These are phyloP conservation scores for Phymorhynchus buccinoides DNA, from an alignment of 1,140 invertebrate genomes.

Conservation along the genomic window DNA sequence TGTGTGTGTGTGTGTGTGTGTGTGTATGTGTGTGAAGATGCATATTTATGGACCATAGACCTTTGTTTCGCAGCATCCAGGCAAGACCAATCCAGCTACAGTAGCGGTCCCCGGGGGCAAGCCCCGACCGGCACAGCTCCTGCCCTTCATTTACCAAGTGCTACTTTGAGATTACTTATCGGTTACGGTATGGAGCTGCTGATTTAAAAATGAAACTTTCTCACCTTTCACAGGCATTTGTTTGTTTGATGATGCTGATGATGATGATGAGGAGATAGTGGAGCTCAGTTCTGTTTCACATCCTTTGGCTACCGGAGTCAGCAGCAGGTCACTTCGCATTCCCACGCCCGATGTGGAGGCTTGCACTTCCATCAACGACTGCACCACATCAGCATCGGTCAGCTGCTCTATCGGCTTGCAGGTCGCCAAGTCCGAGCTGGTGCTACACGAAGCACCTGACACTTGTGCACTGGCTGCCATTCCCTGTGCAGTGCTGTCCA, in stretches of 20 bases:
- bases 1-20: background rate
- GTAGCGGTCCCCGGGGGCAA: no score
- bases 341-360: background rate
- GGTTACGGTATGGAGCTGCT: no score
- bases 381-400: slow-evolving; percentile 7
- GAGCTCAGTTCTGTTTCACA: background rate
- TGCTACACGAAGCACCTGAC: background rate
- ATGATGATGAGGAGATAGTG: background rate
- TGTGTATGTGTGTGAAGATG: background rate
- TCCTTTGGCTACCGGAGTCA: background rate
- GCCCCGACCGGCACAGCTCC: no score
- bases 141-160: background rate
- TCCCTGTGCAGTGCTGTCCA: slow-evolving; percentile 17
- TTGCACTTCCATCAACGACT: slow-evolving; percentile 7
- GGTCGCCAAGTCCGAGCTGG: background rate
- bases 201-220: no score
- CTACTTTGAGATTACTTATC: background rate
- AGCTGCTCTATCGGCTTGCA: slow-evolving; percentile 12
- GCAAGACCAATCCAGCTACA: no score
- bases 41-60: no score
- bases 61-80: no score
- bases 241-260: background rate
- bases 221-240: background rate
- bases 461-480: background rate
- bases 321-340: background rate